Evolutionary conservation across 2,113 vertebrate genomes (phyloP), one percentile per base, ranked within the genome.

Genomic region (Ciconia boyciana): DNA sequence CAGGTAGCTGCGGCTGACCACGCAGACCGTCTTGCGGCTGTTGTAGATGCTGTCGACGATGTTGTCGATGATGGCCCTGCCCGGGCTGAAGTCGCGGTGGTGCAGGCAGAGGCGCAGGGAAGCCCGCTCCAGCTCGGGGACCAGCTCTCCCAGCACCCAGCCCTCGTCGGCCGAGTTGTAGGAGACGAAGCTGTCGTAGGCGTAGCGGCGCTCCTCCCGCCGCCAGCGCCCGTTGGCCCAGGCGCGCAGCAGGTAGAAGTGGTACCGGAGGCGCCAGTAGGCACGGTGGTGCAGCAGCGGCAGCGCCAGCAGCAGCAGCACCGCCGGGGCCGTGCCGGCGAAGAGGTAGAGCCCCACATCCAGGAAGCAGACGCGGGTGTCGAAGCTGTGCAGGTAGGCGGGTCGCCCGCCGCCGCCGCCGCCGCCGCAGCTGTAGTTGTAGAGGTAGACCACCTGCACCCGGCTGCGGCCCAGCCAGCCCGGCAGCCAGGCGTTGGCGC

Each of bases 121-220:
- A 7, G 84, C 92, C 0, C 79, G 97, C 76, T 99, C 99, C 44
- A 99, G 93, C 55, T 98, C 98, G 6, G 99, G 99, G 76, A 99
- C 88, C 95, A 99, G 90, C 34, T 98, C 92, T 18, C 98, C 83
- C 92, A 99, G 95, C 18, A 99, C 98, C 99, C 99, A 99, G 0
- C 62, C 77, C 68, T 99, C 98, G 80, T 99, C 98, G 18, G 94
- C 95, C 0, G 98, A 98, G 52, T 98, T 99, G 93, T 99, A 99
- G 85, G 99, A 99, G 90, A 99, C 97, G 10, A 99, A 99, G 14
- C 98, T 98, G 46, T 99, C 99, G 4, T 98, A 99, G 55, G 96
- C 89, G 94, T 98, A 99, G 7, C 24, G 97, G 86, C 95, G 98
- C 85, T 78, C 98, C 54, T 78, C 88, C n/a, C 46, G 96, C 83